Conservation (phyloP, 2,797 vertebrate genomes). For the Channallabes apus region DNA sequence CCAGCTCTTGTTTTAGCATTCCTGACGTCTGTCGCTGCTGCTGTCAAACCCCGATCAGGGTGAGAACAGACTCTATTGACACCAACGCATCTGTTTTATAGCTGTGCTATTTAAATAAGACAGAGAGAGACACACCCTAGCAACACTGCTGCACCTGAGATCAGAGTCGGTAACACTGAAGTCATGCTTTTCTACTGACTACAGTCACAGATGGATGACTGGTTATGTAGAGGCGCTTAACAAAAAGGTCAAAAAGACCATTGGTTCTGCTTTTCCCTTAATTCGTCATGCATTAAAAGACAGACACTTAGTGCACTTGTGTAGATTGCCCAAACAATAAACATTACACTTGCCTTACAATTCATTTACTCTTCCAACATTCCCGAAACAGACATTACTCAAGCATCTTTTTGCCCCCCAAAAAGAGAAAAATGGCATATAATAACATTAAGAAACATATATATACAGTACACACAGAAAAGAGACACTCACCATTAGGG, state of each 20-base stretch:
- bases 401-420: neutral
- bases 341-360: neutral
- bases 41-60: neutral
- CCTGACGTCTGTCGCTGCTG: neutral
- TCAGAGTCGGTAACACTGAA: neutral
- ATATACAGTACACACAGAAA: neutral
- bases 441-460: neutral
- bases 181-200: neutral
- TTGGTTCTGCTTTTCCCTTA: neutral
- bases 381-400: neutral
- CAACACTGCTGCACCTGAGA: neutral
- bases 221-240: neutral
- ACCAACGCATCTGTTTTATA: neutral
- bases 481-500: slow-evolving; percentile 87
- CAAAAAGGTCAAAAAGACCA: neutral
- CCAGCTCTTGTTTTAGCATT: neutral
- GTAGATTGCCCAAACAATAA: neutral
- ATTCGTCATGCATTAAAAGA: neutral
- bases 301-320: neutral
- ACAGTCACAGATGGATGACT: neutral
- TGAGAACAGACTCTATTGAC: neutral
- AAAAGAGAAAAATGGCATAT: neutral
- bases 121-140: no score
- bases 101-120: neutral
- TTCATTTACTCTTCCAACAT: neutral